phyloP scores from a whole-genome alignment of 1,140 invertebrate genomes.

The Lepidurus couesii region DNA sequence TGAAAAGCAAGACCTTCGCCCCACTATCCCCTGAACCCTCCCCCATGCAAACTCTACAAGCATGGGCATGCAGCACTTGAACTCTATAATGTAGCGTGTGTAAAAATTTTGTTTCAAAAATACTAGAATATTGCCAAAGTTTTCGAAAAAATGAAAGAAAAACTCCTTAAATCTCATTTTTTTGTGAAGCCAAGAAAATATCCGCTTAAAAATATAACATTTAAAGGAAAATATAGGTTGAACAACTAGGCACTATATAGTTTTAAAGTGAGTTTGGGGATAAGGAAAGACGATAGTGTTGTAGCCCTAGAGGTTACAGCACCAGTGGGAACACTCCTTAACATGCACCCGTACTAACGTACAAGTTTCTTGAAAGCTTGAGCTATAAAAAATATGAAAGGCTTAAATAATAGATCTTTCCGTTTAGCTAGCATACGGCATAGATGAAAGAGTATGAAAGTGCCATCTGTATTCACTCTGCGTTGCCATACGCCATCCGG shows the following conservation, averaged over 20 bases:
- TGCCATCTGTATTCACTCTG: slow-evolving; percentile 8
- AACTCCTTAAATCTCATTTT: no score
- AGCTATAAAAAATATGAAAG: neutral
- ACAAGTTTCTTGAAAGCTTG: slow-evolving; percentile 19
- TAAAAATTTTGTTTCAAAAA: no score
- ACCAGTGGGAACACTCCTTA: slow-evolving; percentile 21
- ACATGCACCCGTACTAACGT: slow-evolving; percentile 12
- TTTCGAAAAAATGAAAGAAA: no score
- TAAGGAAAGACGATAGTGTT: slow-evolving; percentile 22
- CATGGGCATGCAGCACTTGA: no score
- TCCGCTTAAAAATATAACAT: neutral
- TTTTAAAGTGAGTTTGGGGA: neutral
- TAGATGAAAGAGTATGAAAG: neutral
- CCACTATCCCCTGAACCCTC: no score
- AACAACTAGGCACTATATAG: neutral
- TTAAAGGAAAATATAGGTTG: neutral
- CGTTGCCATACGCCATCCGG: neutral
- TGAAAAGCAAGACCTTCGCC: no score
- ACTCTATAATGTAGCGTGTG: no score
- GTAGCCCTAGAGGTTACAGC: slow-evolving; percentile 18
- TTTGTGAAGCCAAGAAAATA: no score
- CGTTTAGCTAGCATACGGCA: neutral
- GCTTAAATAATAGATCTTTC: neutral
- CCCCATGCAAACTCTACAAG: no score
- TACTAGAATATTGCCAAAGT: no score